Base-by-base conservation (phyloP, 1,140 invertebrate genomes). In the Heterodera schachtii region DNA sequence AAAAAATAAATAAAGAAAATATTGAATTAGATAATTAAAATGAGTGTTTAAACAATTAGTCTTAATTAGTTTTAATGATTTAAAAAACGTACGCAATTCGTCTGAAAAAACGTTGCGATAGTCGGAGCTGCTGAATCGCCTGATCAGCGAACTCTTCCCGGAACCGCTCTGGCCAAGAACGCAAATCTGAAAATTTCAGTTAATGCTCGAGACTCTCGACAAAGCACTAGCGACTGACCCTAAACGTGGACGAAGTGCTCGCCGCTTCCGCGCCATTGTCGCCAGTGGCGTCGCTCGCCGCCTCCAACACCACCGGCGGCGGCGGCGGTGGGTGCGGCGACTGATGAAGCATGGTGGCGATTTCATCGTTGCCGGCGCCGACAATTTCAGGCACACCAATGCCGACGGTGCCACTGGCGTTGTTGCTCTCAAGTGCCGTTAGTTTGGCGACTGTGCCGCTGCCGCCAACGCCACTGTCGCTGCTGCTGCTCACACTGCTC, bases 81-180 rank as follows among this genome's bases (percentile, higher is more conserved):
- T 16, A 7, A 52, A 70, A 46, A 43, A 71, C 69, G 1, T 80
- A 84, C 83, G 74, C 44, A 86, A 69, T 19, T 85, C 84, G 71
- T 86, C 85, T 8, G 86, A 83, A 86, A 87, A 84, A 31, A 81
- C 86, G 57, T 87, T 85, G 16, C 85, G 43, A 69, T 86, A 86
- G 57, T 86, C 85, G 19, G 86, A 87, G 49, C 85, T 85, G 52
- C 84, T 86, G 78, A 86, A 86, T 75, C 87, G 85, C 13, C 47
- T 64, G 49, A 86, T 87, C 60, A 86, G 67, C 47, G 81, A 73
- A 52, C 78, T 69, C 69, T 86, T 86, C 16, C 85, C 85, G 60
- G 83, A 49, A 52, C 81, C 81, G 57, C 21, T 85, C 69, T 84
- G 79, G 47, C 85, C 85, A 41, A 86, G n/a, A n/a, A 86, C 86